A percentile compares a stretch with the other conserved stretches of the same genome.
Conservation (phyloP, 2,888 invertebrate genomes). For the Spicauda simplicius region DNA sequence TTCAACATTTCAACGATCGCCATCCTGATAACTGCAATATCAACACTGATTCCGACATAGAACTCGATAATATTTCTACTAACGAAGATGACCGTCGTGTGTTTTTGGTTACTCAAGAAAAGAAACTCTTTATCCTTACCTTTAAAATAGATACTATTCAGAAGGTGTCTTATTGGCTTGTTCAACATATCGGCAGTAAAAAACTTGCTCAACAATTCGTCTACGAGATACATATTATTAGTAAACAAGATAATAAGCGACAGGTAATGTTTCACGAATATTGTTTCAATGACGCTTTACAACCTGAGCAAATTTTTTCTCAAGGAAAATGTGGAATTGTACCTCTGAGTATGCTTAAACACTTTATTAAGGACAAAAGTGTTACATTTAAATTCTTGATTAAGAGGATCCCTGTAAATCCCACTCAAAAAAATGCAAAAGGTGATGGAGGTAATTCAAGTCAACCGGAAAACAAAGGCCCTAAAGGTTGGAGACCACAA, state of each 20-base stretch:
- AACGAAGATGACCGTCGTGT: constrained; percentile 60
- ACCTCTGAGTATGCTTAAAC: constrained; percentile 59
- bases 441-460: constrained; percentile 47
- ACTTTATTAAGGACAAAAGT: constrained; percentile 64
- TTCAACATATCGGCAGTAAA: constrained; percentile 72
- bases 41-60: constrained; percentile 60
- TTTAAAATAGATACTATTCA: constrained; percentile 69
- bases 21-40: constrained; percentile 61
- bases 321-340: constrained; percentile 66
- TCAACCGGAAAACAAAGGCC: constrained; percentile 19
- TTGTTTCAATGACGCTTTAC: constrained; percentile 69
- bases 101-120: constrained; percentile 61
- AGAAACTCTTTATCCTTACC: constrained; percentile 67
- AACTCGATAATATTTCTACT: constrained; percentile 43
- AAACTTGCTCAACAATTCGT: constrained; percentile 64
- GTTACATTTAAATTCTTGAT: constrained; percentile 65
- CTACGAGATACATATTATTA: constrained; percentile 69
- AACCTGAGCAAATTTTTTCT: constrained; percentile 68
- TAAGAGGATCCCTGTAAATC: constrained; percentile 53
- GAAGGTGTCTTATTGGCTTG: constrained; percentile 69
- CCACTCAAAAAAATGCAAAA: constrained; percentile 48
- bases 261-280: constrained; percentile 67
- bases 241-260: constrained; percentile 62
- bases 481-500: constrained; percentile 40
- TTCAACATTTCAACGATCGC: constrained; percentile 71